Evolutionary conservation across 2,797 vertebrate species (phyloP).

Genomic region (Enteromius radiatus): DNA sequence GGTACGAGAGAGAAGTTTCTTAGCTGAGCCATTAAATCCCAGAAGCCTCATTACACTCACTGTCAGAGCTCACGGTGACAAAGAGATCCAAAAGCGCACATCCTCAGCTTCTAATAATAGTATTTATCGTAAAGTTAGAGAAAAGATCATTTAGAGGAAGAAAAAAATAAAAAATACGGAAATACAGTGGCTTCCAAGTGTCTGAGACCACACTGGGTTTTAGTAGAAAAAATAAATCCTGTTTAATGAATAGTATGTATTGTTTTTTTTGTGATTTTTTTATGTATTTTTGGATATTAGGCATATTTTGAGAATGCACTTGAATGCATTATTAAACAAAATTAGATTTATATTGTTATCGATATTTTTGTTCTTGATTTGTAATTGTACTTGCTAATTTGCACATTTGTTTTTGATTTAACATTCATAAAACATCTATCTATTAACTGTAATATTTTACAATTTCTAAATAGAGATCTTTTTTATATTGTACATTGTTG

Average conservation of each 20-base stretch:
- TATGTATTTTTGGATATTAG: neutral
- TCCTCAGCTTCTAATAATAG: slow-evolving; percentile 24
- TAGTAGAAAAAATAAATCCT: neutral
- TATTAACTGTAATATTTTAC: neutral
- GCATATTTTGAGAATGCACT: neutral
- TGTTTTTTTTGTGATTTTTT: neutral
- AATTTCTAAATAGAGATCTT: neutral
- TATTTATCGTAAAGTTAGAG: slow-evolving; percentile 26
- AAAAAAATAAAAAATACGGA: neutral
- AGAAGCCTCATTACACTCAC: slow-evolving; percentile 40
- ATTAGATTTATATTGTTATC: neutral
- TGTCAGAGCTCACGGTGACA: slow-evolving; percentile 23
- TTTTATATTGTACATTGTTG: neutral
- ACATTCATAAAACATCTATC: neutral
- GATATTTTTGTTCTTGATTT: neutral
- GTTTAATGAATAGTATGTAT: neutral
- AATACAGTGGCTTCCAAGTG: neutral
- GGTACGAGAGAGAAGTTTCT: slow-evolving; percentile 44
- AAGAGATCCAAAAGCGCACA: slow-evolving; percentile 20
- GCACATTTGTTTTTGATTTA: neutral
- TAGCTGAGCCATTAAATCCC: slow-evolving; percentile 43
- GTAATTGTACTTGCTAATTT: neutral
- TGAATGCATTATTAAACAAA: neutral
- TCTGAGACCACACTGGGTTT: neutral
- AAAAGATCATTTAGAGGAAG: neutral